Evolutionary conservation across 30 jellyfish, hydroid and myxozoan species (phyloP), one percentile per base, ranked within the genome.

Genomic region (Chironex yamaguchii): DNA sequence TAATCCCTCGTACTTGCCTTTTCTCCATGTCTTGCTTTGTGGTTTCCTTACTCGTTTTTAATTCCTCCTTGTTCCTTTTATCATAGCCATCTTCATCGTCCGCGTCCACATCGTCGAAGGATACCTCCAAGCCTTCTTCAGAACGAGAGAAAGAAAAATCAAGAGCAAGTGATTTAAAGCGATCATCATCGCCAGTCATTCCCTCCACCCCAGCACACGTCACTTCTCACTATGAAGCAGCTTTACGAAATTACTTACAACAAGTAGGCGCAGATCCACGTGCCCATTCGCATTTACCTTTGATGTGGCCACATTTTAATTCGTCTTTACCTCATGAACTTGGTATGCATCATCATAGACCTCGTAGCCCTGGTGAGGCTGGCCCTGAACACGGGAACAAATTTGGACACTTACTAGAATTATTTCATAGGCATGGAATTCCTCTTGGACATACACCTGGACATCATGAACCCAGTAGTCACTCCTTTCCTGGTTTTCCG

Each of bases 141-240:
- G 72, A 31, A 35, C 69, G 58, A 53, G 72, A 77, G 31, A 77
- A 77, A 77, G 89, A 77, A 20, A 51, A 74, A 53, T 21, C 72
- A 0, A 24, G 77, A 6, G 96, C 67, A 34, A 20, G 85, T 24
- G 87, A 85, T 42, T 1, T 36, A 14, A 73, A 85, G 49, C 51
- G 74, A 11, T 77, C 49, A 1, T 1, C 87, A 22, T 58, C 96
- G 11, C 97, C 99, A 29, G 85, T 79, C 25, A 80, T 33, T n/a
- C 92, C 93, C 52, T 31, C 90, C 20, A 94, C 96, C 42, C 97
- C 97, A 20, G 99, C 99, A 49, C 99, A 94, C 49, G 89, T 94
- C 27, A 94, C 99, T 17, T 94, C 99, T 31, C 91, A 81, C 34
- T 92, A 34, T 68, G 97, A 92, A 36, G 76, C 87, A 27, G 91